Base-by-base conservation (phyloP, 2,888 invertebrate species). In the Deilephila porcellus region DNA sequence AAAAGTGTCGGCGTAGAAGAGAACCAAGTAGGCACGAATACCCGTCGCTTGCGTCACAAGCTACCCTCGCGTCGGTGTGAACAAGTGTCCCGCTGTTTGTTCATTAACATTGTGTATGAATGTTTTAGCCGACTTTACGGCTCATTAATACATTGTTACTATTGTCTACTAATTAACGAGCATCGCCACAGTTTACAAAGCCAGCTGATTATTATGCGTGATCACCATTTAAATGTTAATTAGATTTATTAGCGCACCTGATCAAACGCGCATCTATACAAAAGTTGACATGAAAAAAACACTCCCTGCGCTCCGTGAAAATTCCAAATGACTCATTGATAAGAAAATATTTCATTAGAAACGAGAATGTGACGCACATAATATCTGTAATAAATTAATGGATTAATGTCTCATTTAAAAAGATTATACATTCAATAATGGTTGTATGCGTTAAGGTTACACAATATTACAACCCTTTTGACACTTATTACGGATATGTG, bases 211-310 rank as follows among this genome's bases (percentile, higher is more conserved):
- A 93, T 92, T 92, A 94, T 93, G 92, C 93, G 90, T 93, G 93
- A 88, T 93, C 90, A 93, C 89, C 93, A 93, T 94, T 93, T 93
- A 92, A 92, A 94, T 94, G 94, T 88, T 94, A 94, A 94, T 93
- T 93, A 93, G 87, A 91, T 92, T 92, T 91, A 90, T 88, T 85
- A 82, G 78, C 82, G 83, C 94, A 94, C 91, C 93, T 94, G 94
- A 91, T 88, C 88, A 93, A 91, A 93, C 87, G 75, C 76, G 76
- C 78, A 78, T 79, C 78, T 79, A 78, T 85, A 82, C 80, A 83
- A 83, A 83, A 78, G 83, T 81, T 84, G 78, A 81, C 76, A 81
- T 81, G 84, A 81, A 86, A 86, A 85, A 86, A 81, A 86, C 78
- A 84, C 79, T 81, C 81, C 75, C 78, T 72, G 75, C 78, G 71